Evolutionary conservation across 1,140 invertebrate species (phyloP), one percentile per base, ranked within the genome.

Genomic region (Trichomalopsis sarcophagae): DNA sequence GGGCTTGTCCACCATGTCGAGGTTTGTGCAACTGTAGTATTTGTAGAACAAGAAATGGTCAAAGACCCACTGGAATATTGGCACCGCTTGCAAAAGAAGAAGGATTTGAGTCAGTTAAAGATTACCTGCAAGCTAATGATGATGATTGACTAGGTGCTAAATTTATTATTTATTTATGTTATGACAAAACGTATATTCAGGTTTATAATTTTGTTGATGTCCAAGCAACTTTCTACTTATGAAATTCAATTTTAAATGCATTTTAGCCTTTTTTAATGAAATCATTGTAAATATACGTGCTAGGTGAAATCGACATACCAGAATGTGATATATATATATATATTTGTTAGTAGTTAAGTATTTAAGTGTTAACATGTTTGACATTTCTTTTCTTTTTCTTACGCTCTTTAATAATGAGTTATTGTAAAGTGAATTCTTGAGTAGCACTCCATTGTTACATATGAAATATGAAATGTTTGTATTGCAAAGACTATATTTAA

Each of bases 11-110:
- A 71, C 92, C 93, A 17, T 94, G 94, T 81, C 87, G 93, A 50
- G 90, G 87, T 30, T 88, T 92, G 6, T 94, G 93, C 82, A 94
- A 94, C 82, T 94, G 94, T 86, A 94, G 93, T 17, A 91, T 94
- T 86, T 94, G 94, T 86, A 89, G 93, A 86, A 91, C 87, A 11
- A 90, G 88, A 77, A 87, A 90, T 84, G 93, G 93, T 6, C 91
- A 92, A 89, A 36, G 85, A 44, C 93, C 94, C 27, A 94, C 93
- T 36, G 93, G 93, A 73, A 90, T 92, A 74, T 88, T 94, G 73
- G 89, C 89, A 5, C 91, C 90, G 30, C 13, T 89, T 4, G 92
- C 86, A 17, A 86, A 90, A 81, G 87, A 89, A 80, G 86, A 90
- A 69, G 93, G 93, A 82, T 93, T 82, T 75, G 83, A 88, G 0